Conservation (phyloP, 2,888 invertebrate species). For the Eumacrocentrus americanus region DNA sequence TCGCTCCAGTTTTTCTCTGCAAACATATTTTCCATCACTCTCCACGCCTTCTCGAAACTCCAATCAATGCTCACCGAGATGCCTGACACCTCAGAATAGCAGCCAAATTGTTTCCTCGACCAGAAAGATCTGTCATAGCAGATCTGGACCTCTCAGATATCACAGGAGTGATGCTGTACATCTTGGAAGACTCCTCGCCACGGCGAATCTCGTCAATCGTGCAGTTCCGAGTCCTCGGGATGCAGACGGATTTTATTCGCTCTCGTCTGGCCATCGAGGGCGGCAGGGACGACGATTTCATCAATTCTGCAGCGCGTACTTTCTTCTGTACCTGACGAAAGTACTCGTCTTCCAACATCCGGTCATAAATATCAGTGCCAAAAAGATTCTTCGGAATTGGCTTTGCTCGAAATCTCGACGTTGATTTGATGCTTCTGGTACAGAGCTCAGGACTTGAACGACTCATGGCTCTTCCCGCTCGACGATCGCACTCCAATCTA, state of each 20-base stretch:
- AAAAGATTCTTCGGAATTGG: slow-evolving; percentile 75
- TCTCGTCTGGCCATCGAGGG: slow-evolving; percentile 74
- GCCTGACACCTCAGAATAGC: slow-evolving; percentile 67
- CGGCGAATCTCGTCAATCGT: slow-evolving; percentile 32
- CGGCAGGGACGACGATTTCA: slow-evolving; percentile 70
- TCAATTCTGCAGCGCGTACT: slow-evolving; percentile 73
- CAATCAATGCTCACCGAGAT: slow-evolving; percentile 46
- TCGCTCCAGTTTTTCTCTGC: slow-evolving; percentile 68
- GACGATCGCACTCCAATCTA: slow-evolving; percentile 55
- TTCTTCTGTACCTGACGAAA: slow-evolving; percentile 66
- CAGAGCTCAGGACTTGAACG: slow-evolving; percentile 59
- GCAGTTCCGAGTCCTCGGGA: slow-evolving; percentile 35
- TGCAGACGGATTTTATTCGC: slow-evolving; percentile 46
- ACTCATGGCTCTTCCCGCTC: slow-evolving; percentile 52
- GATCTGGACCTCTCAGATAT: slow-evolving; percentile 53
- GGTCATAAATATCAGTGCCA: slow-evolving; percentile 73
- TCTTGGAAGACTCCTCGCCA: slow-evolving; percentile 24
- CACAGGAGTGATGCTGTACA: slow-evolving; percentile 41
- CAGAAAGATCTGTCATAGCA: slow-evolving; percentile 43
- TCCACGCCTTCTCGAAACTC: not conserved
- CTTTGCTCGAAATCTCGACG: slow-evolving; percentile 66
- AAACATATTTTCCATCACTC: slow-evolving; percentile 17
- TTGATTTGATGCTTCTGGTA: slow-evolving; percentile 32
- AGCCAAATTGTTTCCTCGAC: slow-evolving; percentile 66
- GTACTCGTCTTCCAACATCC: slow-evolving; percentile 75